Conservation (phyloP, 2,797 vertebrate genomes). For the Ataeniobius toweri region DNA sequence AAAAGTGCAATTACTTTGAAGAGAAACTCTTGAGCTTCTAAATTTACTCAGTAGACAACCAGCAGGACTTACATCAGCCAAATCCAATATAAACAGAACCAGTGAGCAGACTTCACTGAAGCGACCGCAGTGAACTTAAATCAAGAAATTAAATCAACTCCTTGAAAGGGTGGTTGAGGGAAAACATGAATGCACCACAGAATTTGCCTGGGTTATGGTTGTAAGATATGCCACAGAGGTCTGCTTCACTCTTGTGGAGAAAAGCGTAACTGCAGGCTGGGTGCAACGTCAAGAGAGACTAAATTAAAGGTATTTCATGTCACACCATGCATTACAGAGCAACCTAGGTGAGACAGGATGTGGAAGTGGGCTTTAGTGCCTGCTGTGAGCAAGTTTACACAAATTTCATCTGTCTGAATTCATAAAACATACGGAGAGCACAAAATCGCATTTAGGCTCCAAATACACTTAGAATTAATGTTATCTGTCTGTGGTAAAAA, state of each 20-base stretch:
- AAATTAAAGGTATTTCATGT: neutral
- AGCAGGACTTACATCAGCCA: slow-evolving; percentile 35
- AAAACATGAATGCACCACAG: slow-evolving; percentile 21
- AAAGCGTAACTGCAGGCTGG: slow-evolving; percentile 3
- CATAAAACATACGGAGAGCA: neutral
- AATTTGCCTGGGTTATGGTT: neutral
- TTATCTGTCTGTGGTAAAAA: neutral
- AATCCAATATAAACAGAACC: slow-evolving; percentile 39
- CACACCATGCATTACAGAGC: neutral
- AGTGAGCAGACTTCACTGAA: slow-evolving; percentile 29
- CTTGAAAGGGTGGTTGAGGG: slow-evolving; percentile 33
- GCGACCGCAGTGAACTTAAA: slow-evolving; percentile 43
- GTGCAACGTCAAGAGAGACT: neutral
- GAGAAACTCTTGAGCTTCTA: slow-evolving; percentile 25
- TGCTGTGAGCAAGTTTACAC: neutral
- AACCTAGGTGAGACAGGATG: neutral
- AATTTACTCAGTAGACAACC: slow-evolving; percentile 43
- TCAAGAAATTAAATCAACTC: slow-evolving; percentile 54
- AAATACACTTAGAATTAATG: neutral
- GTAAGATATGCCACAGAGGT: slow-evolving; percentile 43
- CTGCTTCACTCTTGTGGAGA: slow-evolving; percentile 70
- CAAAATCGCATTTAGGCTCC: neutral
- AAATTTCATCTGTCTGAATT: neutral
- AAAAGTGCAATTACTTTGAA: slow-evolving; percentile 25
- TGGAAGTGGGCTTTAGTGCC: neutral